These are phyloP conservation scores for Onychomys leucogaster DNA, from an alignment of 2,797 vertebrate species.

Conservation along the genomic window DNA sequence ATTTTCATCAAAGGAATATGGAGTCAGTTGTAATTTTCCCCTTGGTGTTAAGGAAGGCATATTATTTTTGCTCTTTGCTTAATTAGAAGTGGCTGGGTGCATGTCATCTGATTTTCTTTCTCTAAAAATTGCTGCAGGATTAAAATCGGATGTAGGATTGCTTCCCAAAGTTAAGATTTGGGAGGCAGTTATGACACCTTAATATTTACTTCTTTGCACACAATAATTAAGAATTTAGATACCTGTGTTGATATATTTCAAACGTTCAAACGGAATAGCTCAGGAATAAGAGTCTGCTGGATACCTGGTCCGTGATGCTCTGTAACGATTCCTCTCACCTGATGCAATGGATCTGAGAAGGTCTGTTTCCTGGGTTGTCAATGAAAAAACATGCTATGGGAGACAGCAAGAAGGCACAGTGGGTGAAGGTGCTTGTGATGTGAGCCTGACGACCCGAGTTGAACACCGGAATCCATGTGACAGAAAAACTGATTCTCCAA, in stretches of 20 bases:
- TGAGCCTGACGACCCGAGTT: neutral
- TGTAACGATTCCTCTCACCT: neutral
- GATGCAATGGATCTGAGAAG: neutral
- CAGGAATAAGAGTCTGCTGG: neutral
- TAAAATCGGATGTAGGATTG: conserved; percentile 58
- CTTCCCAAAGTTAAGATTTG: conserved; percentile 61
- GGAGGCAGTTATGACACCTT: conserved; percentile 39
- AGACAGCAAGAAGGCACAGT: neutral
- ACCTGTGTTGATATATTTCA: conserved; percentile 15
- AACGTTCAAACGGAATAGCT: conserved; percentile 24
- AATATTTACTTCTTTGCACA: conserved; percentile 41
- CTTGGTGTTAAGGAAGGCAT: conserved; percentile 61
- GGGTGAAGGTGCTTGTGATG: neutral
- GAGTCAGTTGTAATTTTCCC: conserved; percentile 17
- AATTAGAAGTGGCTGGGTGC: conserved; percentile 62
- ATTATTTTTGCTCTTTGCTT: conserved; percentile 59
- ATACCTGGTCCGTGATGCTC: neutral
- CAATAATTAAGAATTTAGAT: conserved; percentile 65
- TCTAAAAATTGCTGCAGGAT: conserved; percentile 45
- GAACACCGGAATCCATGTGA: neutral
- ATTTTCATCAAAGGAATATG: conserved; percentile 52
- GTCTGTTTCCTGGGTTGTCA: neutral
- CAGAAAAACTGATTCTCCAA: neutral
- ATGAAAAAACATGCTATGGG: neutral
- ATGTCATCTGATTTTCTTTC: conserved; percentile 61